These are phyloP conservation scores for Phania funesta DNA, from an alignment of 2,888 invertebrate genomes.

Conservation along the genomic window DNA sequence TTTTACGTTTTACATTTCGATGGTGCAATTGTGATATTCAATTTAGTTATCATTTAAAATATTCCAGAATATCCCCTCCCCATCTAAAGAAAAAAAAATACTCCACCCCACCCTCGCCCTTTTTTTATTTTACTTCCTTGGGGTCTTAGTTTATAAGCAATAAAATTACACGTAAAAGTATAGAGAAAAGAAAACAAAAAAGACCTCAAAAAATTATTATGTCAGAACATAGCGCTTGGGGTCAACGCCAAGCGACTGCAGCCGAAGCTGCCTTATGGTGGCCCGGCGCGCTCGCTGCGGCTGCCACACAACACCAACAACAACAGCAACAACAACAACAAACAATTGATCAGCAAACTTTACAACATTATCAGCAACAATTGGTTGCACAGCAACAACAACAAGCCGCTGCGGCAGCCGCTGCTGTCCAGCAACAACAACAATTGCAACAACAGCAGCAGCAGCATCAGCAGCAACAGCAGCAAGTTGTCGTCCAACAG, in stretches of 20 bases:
- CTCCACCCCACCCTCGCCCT: not conserved
- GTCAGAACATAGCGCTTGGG: constrained; percentile 86
- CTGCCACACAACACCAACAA: constrained; percentile 81
- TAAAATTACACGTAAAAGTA: constrained; percentile 52
- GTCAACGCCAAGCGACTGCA: constrained; percentile 81
- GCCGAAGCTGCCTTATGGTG: constrained; percentile 83
- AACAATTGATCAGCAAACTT: constrained; percentile 81
- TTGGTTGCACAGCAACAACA: constrained; percentile 81
- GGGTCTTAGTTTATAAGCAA: constrained; percentile 28
- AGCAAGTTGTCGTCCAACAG: constrained; percentile 81
- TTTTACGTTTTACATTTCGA: too few relatives aligned
- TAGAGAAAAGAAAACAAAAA: constrained; percentile 60
- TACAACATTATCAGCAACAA: constrained; percentile 82
- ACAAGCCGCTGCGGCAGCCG: constrained; percentile 77
- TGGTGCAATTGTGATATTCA: too few relatives aligned
- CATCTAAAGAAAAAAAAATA: not conserved
- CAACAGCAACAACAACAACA: constrained; percentile 81
- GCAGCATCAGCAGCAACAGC: constrained; percentile 81
- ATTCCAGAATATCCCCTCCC: not conserved
- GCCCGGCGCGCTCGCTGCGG: constrained; percentile 81
- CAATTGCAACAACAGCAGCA: constrained; percentile 79
- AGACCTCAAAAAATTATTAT: constrained; percentile 74
- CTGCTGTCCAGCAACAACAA: constrained; percentile 78
- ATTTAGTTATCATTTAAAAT: not conserved
- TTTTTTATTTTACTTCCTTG: not conserved